Evolutionary conservation across 2,888 invertebrate species (phyloP), one percentile per base, ranked within the genome.

Genomic region (Pteria penguin): DNA sequence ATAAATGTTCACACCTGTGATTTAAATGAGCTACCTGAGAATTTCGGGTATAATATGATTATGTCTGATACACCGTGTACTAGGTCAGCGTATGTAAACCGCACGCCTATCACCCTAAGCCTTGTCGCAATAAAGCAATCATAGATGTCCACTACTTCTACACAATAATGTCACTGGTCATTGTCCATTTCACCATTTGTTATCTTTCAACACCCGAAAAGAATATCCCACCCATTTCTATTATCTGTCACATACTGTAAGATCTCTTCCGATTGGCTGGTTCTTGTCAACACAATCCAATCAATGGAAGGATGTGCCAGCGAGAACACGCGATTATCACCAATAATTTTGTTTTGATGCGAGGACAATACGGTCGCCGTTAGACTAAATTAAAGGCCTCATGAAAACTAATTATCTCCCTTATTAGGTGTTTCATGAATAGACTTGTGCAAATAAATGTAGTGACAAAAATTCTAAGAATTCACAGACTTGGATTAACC

Each of bases 181-280:
- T 60, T 60, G 60, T 60, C 60, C 60, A 60, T 61, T 62, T 71
- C 52, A 61, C 54, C 45, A 31, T 22, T 32, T 65, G 22, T 72
- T 72, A 62, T 33, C 57, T 33, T 65, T 54, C 65, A 26, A 65
- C 63, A 63, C 57, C 72, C 65, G n/a, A 24, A 36, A 45, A 36
- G 33, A 45, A 54, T 63, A 72, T 63, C 72, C 72, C 72, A 62
- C 72, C 72, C 63, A 33, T 31, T 36, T 58, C 29, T 36, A 63
- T 29, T 72, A 63, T 32, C 65, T 72, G 57, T 72, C 72, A 72
- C 14, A 33, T 32, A 11, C 14, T 60, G 24, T 60, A 24, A 24
- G 24, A 14, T 26, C 32, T 63, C 45, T 36, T 52, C 31, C 55
- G 65, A 54, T 58, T 72, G 36, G 63, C 65, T 63, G 63, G 57